Evolutionary conservation across 2,888 invertebrate species (phyloP).

Genomic region (Drosophila recens): DNA sequence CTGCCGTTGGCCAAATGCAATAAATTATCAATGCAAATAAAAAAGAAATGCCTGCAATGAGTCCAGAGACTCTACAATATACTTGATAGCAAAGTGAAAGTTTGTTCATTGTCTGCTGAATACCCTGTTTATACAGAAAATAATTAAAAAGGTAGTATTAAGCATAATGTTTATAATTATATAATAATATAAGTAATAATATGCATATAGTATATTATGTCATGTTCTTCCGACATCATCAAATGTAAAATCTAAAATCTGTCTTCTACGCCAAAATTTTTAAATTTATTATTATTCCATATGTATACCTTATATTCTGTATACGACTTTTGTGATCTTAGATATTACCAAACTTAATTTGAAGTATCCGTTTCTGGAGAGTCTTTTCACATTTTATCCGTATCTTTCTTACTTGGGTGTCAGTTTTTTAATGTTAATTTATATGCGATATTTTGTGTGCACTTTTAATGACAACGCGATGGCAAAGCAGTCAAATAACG

Average conservation of each 20-base stretch:
- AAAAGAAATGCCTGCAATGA: constrained; percentile 1
- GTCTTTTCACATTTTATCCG: background rate
- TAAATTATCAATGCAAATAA: constrained; percentile 65
- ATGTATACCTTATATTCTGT: too few species aligned
- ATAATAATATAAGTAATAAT: too few species aligned
- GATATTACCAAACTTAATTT: background rate
- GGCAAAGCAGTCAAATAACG: constrained; percentile 33
- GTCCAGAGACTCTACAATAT: constrained; percentile 41
- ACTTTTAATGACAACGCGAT: constrained; percentile 61
- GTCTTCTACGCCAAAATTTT: too few species aligned
- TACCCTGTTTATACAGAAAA: background rate
- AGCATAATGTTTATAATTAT: too few species aligned
- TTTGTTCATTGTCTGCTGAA: constrained; percentile 30
- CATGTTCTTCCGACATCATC: too few species aligned
- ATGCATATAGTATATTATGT: too few species aligned
- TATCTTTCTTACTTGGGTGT: background rate
- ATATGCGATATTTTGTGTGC: constrained; percentile 25
- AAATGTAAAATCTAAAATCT: too few species aligned
- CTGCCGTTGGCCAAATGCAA: constrained; percentile 43
- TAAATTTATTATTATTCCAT: too few species aligned
- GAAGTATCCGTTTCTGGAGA: too few species aligned
- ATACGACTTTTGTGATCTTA: background rate
- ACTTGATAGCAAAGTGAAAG: constrained; percentile 70
- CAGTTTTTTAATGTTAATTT: constrained; percentile 24
- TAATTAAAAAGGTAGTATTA: background rate